These are phyloP conservation scores for Plagodis dolabraria DNA, from an alignment of 2,888 invertebrate genomes.

Conservation along the genomic window DNA sequence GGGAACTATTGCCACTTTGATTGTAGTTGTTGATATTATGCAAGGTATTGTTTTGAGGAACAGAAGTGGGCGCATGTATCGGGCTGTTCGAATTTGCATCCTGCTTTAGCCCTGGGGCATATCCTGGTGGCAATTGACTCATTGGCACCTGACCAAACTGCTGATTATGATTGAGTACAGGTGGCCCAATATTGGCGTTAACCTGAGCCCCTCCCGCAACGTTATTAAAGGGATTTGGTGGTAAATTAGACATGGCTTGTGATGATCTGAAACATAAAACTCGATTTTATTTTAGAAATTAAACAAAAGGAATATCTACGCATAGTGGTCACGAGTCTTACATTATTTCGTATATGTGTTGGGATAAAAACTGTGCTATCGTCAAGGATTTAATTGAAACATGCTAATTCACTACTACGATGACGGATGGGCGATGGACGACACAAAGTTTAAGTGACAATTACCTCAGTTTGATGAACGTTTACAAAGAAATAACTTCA, in stretches of 20 bases:
- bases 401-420: slow-evolving; percentile 73
- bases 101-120: slow-evolving; percentile 57
- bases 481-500: slow-evolving; percentile 61
- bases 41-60: slow-evolving; percentile 51
- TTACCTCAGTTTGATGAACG: slow-evolving; percentile 63
- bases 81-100: slow-evolving; percentile 75
- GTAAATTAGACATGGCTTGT: slow-evolving; percentile 76
- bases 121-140: slow-evolving; percentile 65
- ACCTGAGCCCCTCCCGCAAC: slow-evolving; percentile 57
- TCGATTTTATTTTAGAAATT: slow-evolving; percentile 34
- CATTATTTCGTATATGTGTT: slow-evolving; percentile 56
- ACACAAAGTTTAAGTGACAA: slow-evolving; percentile 46
- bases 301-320: slow-evolving; percentile 4
- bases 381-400: slow-evolving; percentile 68
- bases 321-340: slow-evolving; percentile 17
- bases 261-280: slow-evolving; percentile 71
- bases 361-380: slow-evolving; percentile 60
- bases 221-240: slow-evolving; percentile 71
- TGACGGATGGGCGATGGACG: slow-evolving; percentile 68
- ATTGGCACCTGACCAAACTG: slow-evolving; percentile 61
- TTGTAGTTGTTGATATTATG: slow-evolving; percentile 65
- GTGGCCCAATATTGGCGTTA: slow-evolving; percentile 58
- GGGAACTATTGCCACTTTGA: slow-evolving; percentile 74
- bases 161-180: slow-evolving; percentile 55
- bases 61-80: slow-evolving; percentile 46